Evolutionary conservation across 2,113 vertebrate genomes (phyloP).

Genomic region (Rostratula benghalensis): DNA sequence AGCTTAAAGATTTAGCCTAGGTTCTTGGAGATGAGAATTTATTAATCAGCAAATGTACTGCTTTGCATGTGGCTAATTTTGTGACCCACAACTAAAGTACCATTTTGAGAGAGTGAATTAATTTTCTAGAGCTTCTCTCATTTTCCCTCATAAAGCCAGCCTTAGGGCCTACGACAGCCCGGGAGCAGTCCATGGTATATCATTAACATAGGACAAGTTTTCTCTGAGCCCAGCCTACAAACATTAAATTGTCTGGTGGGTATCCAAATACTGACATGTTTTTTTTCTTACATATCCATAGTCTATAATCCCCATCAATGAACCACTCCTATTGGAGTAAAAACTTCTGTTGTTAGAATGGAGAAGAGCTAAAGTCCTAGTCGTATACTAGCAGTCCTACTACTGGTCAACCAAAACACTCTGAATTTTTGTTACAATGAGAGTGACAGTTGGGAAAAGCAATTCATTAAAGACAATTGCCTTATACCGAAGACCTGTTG

Average conservation of each 20-base stretch:
- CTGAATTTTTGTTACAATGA: background rate
- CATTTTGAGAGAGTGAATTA: background rate
- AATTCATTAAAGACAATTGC: background rate
- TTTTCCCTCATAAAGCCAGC: background rate
- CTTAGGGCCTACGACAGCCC: background rate
- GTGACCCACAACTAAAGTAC: background rate
- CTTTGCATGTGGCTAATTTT: background rate
- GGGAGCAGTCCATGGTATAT: background rate
- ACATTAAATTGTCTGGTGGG: background rate
- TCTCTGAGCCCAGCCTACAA: background rate
- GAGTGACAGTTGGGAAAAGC: background rate
- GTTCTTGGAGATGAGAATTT: background rate
- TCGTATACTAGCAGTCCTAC: background rate
- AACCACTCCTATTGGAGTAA: background rate
- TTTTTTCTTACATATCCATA: background rate
- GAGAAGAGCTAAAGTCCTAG: background rate
- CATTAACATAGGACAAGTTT: background rate
- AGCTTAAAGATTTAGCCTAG: background rate
- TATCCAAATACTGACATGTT: background rate
- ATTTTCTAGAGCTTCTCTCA: background rate
- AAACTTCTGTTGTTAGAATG: background rate
- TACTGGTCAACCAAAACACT: background rate
- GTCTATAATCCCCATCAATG: background rate
- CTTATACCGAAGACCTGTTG: background rate
- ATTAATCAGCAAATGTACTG: background rate